Percentiles rank a stretch among this genome's conserved stretches.
These are phyloP conservation scores for Erebia ligea DNA, from an alignment of 2,888 invertebrate genomes.

Conservation along the genomic window DNA sequence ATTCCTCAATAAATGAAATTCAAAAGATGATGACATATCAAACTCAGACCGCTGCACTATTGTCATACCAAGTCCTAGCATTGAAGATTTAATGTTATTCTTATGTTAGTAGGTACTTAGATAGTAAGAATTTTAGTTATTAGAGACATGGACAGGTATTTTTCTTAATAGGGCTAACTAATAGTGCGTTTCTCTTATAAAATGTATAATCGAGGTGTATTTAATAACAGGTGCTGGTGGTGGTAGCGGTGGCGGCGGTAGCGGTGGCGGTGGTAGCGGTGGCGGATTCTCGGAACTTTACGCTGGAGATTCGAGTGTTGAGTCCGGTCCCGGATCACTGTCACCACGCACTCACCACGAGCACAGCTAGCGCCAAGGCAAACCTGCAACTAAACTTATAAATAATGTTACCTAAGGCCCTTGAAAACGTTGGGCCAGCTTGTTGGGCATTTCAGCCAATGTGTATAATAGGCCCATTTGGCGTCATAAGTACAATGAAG, in stretches of 20 bases:
- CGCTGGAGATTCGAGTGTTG: slow-evolving; percentile 77
- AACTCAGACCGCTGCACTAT: too few species aligned
- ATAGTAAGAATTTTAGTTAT: too few species aligned
- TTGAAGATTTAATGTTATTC: too few species aligned
- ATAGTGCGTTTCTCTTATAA: neutral
- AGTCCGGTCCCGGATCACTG: slow-evolving; percentile 76
- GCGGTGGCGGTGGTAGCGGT: slow-evolving; percentile 70
- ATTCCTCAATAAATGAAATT: too few species aligned
- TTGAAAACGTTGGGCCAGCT: neutral
- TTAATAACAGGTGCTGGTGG: slow-evolving; percentile 49
- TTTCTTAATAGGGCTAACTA: too few species aligned
- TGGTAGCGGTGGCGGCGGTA: slow-evolving; percentile 59
- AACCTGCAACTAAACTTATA: slow-evolving; percentile 4
- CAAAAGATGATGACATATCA: too few species aligned
- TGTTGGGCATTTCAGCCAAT: neutral
- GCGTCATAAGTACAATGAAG: too few species aligned
- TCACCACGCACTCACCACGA: slow-evolving; percentile 76
- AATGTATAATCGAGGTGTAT: neutral
- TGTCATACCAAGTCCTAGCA: too few species aligned
- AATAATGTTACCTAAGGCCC: neutral
- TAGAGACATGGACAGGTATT: too few species aligned
- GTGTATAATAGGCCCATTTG: too few species aligned
- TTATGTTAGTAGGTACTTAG: too few species aligned
- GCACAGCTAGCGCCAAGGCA: slow-evolving; percentile 70
- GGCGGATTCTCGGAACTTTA: slow-evolving; percentile 77